Base-by-base conservation (phyloP, 2,888 invertebrate genomes). In the Lasioglossum lativentre region DNA sequence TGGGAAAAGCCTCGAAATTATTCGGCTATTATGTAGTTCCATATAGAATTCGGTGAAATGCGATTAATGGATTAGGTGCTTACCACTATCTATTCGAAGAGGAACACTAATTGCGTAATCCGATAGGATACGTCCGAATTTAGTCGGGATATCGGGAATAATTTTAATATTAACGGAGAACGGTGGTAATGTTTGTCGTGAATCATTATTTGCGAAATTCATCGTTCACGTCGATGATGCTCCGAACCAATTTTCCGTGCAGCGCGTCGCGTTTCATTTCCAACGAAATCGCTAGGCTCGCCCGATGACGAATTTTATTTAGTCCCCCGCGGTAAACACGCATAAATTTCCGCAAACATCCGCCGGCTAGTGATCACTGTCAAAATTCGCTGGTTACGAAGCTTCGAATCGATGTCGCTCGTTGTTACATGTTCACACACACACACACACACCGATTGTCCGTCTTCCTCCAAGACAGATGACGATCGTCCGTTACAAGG, bases 11-110 rank as follows among this genome's bases (percentile, higher is more conserved):
- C 80, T 63, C 66, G 27, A 34, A 63, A 74, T 52, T 74, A 38
- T 74, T 74, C 16, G 38, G 5, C 78, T 85, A 82, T 84, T 80
- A 72, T 75, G 70, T 34, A 80, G 72, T 78, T 47, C 56, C 38
- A 75, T 80, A 89, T 85, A 68, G 68, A 68, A 38, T 68, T 23
- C 34, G 4, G 68, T 1, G 38, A 23, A 23, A 68, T 12, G 23
- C 38, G 68, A 68, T 68, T 68, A 34, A 38, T 68, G 38, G 68
- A 68, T 68, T 68, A 68, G 34, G 23, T 34, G 19, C 63, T 30
- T 19, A 3, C 63, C 19, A 3, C 19, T 34, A 63, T 63, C 56
- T 56, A 30, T 8, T 30, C 63, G 30, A 63, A 30, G 63, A 30
- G 63, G 30, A 63, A 30, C 30, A 16, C 63, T 63, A 63, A 63